Evolutionary conservation across 2,797 vertebrate species (phyloP).

Genomic region (Trematomus bernacchii): DNA sequence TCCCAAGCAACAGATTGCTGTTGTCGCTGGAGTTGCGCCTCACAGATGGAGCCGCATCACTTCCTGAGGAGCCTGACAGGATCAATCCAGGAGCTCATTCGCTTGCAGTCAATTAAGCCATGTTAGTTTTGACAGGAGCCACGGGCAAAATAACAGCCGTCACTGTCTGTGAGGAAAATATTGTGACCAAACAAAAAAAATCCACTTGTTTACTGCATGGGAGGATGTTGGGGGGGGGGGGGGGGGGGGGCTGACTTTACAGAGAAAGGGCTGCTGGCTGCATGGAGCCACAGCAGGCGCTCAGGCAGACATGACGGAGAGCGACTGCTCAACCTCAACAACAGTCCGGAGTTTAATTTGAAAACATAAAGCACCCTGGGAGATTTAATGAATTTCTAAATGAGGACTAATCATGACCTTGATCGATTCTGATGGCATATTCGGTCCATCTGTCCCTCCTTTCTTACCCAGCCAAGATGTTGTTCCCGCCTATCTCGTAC

Average conservation of each 20-base stretch:
- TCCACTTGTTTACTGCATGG: slow-evolving; percentile 74
- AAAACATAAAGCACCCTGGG: slow-evolving; percentile 57
- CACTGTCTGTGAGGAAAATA: slow-evolving; percentile 80
- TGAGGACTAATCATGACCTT: slow-evolving; percentile 73
- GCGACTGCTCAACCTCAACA: slow-evolving; percentile 34
- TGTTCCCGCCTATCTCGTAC: background rate
- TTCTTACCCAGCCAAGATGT: slow-evolving; percentile 26
- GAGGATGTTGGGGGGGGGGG: background rate
- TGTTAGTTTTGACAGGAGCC: slow-evolving; percentile 87
- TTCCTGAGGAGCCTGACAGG: slow-evolving; percentile 84
- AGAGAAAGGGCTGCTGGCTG: slow-evolving; percentile 66
- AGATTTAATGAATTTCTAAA: slow-evolving; percentile 63
- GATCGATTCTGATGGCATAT: slow-evolving; percentile 64
- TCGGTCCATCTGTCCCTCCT: slow-evolving; percentile 64
- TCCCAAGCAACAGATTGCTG: slow-evolving; percentile 84
- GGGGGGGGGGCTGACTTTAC: slow-evolving; percentile 45
- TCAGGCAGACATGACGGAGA: slow-evolving; percentile 48
- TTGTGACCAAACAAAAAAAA: slow-evolving; percentile 75
- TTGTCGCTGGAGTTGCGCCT: slow-evolving; percentile 79
- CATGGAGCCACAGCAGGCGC: slow-evolving; percentile 63
- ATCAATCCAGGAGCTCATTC: slow-evolving; percentile 84
- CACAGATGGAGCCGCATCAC: slow-evolving; percentile 84
- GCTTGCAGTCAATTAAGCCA: slow-evolving; percentile 87
- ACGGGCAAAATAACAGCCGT: slow-evolving; percentile 84
- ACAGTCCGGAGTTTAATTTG: slow-evolving; percentile 61